Conservation (phyloP, 1,140 invertebrate genomes). For the Heliconius congener region DNA sequence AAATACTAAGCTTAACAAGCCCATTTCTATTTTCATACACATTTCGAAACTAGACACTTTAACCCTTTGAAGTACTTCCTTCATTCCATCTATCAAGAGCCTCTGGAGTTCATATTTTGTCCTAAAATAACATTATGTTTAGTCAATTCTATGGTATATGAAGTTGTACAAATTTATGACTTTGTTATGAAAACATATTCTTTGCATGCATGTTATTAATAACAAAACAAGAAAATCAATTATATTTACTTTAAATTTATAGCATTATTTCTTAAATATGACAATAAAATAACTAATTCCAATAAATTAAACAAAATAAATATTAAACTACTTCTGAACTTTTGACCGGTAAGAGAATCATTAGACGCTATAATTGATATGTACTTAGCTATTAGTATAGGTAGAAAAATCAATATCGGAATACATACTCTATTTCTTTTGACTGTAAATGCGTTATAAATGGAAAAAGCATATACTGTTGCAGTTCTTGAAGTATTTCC, state of each 20-base stretch:
- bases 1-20: constrained; percentile 77
- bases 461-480: constrained; percentile 80
- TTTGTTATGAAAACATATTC: neutral
- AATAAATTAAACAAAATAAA: neutral
- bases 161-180: neutral
- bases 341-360: neutral
- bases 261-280: neutral
- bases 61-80: constrained; percentile 67
- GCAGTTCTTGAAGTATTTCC: constrained; percentile 75
- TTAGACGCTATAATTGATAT: neutral
- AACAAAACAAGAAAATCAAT: neutral
- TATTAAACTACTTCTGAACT: neutral
- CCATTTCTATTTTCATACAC: constrained; percentile 78
- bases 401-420: constrained; percentile 27
- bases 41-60: constrained; percentile 72
- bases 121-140: constrained; percentile 48
- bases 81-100: constrained; percentile 72
- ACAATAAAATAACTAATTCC: neutral
- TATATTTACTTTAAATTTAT: too few relatives aligned
- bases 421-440: constrained; percentile 69
- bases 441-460: constrained; percentile 78
- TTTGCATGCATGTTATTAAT: neutral
- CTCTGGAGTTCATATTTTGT: constrained; percentile 72
- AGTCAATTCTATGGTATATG: neutral
- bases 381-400: constrained; percentile 1